phyloP scores from a whole-genome alignment of 2,888 invertebrate species.

The Spatulosminthurus flaviceps region DNA sequence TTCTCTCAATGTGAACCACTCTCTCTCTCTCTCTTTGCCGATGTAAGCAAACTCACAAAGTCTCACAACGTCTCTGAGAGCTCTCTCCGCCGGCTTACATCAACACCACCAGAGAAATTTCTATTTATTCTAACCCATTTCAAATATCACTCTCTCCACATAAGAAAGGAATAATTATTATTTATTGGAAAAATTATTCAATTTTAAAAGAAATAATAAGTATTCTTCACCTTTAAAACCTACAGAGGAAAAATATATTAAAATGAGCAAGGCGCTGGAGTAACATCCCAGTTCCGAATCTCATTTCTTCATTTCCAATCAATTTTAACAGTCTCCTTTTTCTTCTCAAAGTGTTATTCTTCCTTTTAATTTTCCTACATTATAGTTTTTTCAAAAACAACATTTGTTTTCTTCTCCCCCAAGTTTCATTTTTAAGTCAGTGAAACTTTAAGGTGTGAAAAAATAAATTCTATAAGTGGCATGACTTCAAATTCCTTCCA shows the following conservation, averaged over 20 bases:
- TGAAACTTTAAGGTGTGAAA: too few relatives aligned
- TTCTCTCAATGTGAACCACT: conserved; percentile 30
- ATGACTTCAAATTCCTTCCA: too few relatives aligned
- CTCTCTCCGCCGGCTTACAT: conserved; percentile 28
- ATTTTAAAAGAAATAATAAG: neutral
- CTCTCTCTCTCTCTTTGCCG: conserved; percentile 34
- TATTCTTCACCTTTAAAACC: too few relatives aligned
- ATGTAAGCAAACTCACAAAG: conserved; percentile 31
- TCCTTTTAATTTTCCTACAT: too few relatives aligned
- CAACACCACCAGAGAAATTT: conserved; percentile 22
- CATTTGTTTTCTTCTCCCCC: too few relatives aligned
- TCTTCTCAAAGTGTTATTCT: neutral
- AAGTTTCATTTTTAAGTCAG: too few relatives aligned
- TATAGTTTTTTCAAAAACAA: too few relatives aligned
- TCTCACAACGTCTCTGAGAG: conserved; percentile 19
- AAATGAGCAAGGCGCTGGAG: conserved; percentile 31
- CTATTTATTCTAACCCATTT: too few relatives aligned
- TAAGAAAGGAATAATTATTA: too few relatives aligned
- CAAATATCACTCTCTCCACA: neutral
- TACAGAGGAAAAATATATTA: neutral
- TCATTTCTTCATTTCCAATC: conserved; percentile 1
- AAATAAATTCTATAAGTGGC: too few relatives aligned
- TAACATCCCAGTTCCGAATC: neutral
- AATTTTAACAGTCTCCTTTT: neutral
- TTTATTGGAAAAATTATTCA: conserved; percentile 12